phyloP scores from a whole-genome alignment of 1,140 invertebrate species.

The Elysia chlorotica region DNA sequence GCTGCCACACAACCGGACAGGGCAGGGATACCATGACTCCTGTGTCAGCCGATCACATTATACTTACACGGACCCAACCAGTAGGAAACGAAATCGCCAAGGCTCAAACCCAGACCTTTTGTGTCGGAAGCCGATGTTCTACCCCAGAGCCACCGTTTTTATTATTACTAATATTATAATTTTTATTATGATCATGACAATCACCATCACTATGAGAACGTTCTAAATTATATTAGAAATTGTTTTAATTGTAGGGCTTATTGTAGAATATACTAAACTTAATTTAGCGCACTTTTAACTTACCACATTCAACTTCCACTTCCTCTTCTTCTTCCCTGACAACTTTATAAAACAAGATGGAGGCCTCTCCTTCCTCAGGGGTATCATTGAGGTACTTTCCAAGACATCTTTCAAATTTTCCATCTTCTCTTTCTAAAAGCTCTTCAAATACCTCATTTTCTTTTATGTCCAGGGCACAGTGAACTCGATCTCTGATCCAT shows the following conservation, averaged over 20 bases:
- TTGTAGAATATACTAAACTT: background rate
- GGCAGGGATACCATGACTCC: too few relatives aligned
- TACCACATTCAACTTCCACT: conserved; percentile 62
- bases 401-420: conserved; percentile 54
- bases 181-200: too few relatives aligned
- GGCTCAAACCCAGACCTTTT: too few relatives aligned
- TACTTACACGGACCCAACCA: too few relatives aligned
- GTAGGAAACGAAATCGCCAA: too few relatives aligned
- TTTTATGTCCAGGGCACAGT: conserved; percentile 53
- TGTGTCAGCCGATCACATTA: too few relatives aligned
- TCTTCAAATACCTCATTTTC: conserved; percentile 59
- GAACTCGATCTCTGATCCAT: conserved; percentile 59
- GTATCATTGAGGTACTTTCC: conserved; percentile 61
- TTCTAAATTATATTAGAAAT: background rate
- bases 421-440: conserved; percentile 59
- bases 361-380: conserved; percentile 57
- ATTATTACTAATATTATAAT: too few relatives aligned
- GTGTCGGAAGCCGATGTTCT: too few relatives aligned
- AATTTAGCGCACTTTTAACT: too few relatives aligned
- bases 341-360: conserved; percentile 60
- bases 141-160: too few relatives aligned
- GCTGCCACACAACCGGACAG: too few relatives aligned
- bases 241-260: background rate
- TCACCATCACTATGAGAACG: too few relatives aligned
- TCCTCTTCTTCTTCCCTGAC: conserved; percentile 60